phyloP scores from a whole-genome alignment of 2,888 invertebrate genomes.

The Thera britannica region DNA sequence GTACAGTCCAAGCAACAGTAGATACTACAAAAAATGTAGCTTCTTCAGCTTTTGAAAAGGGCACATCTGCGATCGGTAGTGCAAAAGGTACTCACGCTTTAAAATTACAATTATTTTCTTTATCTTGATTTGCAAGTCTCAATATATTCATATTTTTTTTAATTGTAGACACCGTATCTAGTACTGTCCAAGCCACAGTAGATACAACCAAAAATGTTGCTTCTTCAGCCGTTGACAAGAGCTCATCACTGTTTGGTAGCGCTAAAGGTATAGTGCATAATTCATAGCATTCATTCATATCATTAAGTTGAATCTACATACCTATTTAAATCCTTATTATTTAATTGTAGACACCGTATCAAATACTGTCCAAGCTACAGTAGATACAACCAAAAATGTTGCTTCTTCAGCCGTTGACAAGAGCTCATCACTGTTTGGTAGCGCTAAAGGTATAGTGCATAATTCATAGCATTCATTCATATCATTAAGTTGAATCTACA shows the following conservation, averaged over 20 bases:
- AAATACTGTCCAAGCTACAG: slow-evolving; percentile 40
- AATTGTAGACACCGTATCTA: slow-evolving; percentile 58
- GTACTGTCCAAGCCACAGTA: slow-evolving; percentile 55
- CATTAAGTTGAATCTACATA: neutral
- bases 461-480: neutral
- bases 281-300: neutral
- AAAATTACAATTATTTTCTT: slow-evolving; percentile 29
- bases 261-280: slow-evolving; percentile 30
- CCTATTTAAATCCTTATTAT: neutral
- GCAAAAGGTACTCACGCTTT: slow-evolving; percentile 48
- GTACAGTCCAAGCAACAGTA: slow-evolving; percentile 54
- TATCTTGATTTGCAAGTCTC: slow-evolving; percentile 16
- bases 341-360: slow-evolving; percentile 27
- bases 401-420: slow-evolving; percentile 50
- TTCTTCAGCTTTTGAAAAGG: slow-evolving; percentile 52
- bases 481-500: neutral
- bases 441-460: slow-evolving; percentile 55
- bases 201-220: slow-evolving; percentile 62
- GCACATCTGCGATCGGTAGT: slow-evolving; percentile 49
- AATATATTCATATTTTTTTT: slow-evolving; percentile 16
- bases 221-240: slow-evolving; percentile 58
- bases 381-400: slow-evolving; percentile 50
- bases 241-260: slow-evolving; percentile 55
- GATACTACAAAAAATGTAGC: slow-evolving; percentile 60
- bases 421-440: slow-evolving; percentile 49